phyloP scores from a whole-genome alignment of 2,888 invertebrate genomes.

The Mimachlamys varia region DNA sequence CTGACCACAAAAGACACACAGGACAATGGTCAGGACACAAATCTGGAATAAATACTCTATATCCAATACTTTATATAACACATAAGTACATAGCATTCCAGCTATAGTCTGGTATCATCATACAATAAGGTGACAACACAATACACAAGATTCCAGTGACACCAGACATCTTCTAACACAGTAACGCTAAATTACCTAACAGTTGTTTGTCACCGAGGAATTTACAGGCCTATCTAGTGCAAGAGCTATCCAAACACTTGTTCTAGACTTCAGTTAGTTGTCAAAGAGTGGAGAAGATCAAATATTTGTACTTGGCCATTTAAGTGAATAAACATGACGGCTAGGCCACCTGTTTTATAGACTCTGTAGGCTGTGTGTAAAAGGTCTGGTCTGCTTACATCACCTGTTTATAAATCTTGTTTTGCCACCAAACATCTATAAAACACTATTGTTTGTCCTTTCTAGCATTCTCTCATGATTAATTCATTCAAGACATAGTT shows the following conservation, averaged over 20 bases:
- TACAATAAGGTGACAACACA: not conserved
- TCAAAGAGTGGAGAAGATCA: not conserved
- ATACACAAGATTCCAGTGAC: not conserved
- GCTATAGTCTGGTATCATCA: too few species aligned
- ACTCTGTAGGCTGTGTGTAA: too few species aligned
- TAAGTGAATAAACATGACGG: not conserved
- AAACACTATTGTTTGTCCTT: too few species aligned
- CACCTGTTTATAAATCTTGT: not conserved
- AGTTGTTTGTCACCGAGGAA: not conserved
- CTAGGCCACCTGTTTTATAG: not conserved
- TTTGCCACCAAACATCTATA: too few species aligned
- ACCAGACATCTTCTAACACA: not conserved
- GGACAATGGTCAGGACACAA: too few species aligned
- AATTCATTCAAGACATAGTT: too few species aligned
- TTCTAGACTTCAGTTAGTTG: conserved; percentile 10
- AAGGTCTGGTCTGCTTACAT: not conserved
- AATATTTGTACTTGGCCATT: not conserved
- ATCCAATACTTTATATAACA: too few species aligned
- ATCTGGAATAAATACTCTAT: too few species aligned
- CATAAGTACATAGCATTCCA: too few species aligned
- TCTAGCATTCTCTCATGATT: too few species aligned
- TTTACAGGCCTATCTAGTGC: not conserved
- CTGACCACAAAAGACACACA: too few species aligned
- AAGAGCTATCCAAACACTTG: not conserved
- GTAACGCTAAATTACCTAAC: not conserved